Evolutionary conservation across 2,888 invertebrate genomes (phyloP).

Genomic region (Cephonodes hylas): DNA sequence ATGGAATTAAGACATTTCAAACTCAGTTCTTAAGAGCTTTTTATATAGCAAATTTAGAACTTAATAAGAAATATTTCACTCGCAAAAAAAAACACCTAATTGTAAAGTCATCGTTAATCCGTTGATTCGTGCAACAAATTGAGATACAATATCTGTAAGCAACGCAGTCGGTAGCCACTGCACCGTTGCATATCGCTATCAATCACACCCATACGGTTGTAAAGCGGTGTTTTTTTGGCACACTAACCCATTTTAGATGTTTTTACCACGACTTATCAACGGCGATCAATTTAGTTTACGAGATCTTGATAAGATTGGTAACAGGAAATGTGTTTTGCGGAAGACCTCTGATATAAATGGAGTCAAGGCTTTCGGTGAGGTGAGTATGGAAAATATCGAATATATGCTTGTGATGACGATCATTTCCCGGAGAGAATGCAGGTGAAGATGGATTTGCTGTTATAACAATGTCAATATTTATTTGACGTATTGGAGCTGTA

Average conservation of each 20-base stretch:
- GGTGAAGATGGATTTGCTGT: too few species aligned
- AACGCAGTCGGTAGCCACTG: too few species aligned
- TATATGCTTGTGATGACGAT: not conserved
- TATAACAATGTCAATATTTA: too few species aligned
- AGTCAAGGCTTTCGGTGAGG: conserved; percentile 1
- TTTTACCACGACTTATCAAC: not conserved
- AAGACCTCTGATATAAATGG: not conserved
- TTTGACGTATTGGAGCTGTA: not conserved
- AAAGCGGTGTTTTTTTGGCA: conserved; percentile 12
- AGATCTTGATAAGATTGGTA: conserved; percentile 5
- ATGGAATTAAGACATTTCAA: too few species aligned
- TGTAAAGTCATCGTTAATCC: not conserved
- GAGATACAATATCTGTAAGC: too few species aligned
- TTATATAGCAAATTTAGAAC: too few species aligned
- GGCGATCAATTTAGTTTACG: conserved; percentile 10
- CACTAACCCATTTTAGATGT: conserved; percentile 9
- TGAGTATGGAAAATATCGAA: not conserved
- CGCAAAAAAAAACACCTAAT: too few species aligned
- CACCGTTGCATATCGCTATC: not conserved
- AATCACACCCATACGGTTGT: not conserved
- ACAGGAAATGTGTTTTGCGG: conserved; percentile 8
- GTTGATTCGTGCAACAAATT: too few species aligned
- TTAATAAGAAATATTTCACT: too few species aligned
- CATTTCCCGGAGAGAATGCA: too few species aligned
- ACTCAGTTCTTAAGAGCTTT: too few species aligned